Conservation (phyloP, 2,113 vertebrate genomes). For the Crotalus horridus region DNA sequence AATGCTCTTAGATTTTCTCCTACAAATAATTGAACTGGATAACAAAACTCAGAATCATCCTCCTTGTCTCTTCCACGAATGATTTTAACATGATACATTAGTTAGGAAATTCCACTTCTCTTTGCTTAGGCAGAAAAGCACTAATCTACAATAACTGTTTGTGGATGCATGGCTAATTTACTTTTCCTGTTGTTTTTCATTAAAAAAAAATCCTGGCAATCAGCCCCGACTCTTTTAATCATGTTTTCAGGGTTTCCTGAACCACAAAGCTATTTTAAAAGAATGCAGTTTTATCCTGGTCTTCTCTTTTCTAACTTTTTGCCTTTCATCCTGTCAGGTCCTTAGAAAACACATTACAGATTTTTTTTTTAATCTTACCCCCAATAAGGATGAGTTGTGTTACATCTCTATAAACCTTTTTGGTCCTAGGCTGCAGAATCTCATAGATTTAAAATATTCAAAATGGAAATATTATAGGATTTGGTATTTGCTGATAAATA, state of each 20-base stretch:
- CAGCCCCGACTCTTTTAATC: not conserved
- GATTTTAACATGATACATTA: not conserved
- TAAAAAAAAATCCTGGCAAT: not conserved
- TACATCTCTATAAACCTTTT: not conserved
- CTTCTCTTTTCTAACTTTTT: not conserved
- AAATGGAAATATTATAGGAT: not conserved
- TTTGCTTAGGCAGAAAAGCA: constrained; percentile 18
- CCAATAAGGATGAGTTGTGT: not conserved
- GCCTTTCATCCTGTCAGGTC: not conserved
- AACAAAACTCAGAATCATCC: not conserved
- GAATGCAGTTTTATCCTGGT: not conserved
- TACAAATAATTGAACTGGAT: constrained; percentile 4
- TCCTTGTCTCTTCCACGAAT: constrained; percentile 1
- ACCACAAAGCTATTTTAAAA: not conserved
- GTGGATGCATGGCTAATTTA: not conserved
- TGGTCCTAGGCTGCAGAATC: not conserved
- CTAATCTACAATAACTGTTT: not conserved
- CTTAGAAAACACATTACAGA: not conserved
- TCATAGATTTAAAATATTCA: not conserved
- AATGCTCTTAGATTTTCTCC: constrained; percentile 31
- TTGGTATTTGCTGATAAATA: not conserved
- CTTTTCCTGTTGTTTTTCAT: not conserved
- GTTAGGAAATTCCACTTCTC: not conserved
- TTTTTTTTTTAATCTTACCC: not conserved
- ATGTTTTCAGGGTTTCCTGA: not conserved